These are phyloP conservation scores for Tympanoctomys barrerae DNA, from an alignment of 2,797 vertebrate genomes.

Conservation along the genomic window DNA sequence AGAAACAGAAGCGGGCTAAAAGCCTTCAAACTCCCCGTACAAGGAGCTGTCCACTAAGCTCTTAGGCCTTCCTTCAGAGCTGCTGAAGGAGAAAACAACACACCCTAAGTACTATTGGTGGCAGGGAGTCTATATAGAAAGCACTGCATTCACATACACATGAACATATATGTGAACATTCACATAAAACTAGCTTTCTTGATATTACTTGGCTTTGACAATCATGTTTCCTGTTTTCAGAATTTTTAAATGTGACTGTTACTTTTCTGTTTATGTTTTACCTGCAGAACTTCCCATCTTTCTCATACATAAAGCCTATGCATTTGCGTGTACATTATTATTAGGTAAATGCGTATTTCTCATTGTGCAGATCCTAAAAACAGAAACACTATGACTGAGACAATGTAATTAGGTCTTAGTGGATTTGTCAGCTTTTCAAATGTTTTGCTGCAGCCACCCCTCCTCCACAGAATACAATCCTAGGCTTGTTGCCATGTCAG, in stretches of 20 bases:
- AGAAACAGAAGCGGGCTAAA: neutral
- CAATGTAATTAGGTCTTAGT: neutral
- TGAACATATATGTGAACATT: neutral
- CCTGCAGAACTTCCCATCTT: neutral
- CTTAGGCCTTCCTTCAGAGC: neutral
- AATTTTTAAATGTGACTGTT: slow-evolving; percentile 7
- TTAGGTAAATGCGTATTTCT: neutral
- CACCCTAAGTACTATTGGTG: neutral
- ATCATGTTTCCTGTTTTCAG: neutral
- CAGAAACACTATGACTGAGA: neutral
- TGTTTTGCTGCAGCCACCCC: neutral
- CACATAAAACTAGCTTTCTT: neutral
- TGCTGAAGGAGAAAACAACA: neutral
- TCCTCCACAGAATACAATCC: neutral
- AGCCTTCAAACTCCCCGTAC: neutral
- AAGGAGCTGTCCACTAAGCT: neutral
- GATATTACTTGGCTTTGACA: slow-evolving; percentile 10
- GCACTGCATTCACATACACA: neutral
- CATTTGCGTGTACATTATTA: neutral
- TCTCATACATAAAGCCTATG: neutral
- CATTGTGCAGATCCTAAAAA: neutral
- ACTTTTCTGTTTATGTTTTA: neutral
- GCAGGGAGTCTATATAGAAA: neutral
- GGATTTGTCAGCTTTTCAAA: neutral
- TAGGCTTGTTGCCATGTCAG: slow-evolving; percentile 34